Percentiles rank a stretch among this genome's conserved stretches.
Conservation (phyloP, 64 coral and sea anemone genomes). For the Acropora tenuis region DNA sequence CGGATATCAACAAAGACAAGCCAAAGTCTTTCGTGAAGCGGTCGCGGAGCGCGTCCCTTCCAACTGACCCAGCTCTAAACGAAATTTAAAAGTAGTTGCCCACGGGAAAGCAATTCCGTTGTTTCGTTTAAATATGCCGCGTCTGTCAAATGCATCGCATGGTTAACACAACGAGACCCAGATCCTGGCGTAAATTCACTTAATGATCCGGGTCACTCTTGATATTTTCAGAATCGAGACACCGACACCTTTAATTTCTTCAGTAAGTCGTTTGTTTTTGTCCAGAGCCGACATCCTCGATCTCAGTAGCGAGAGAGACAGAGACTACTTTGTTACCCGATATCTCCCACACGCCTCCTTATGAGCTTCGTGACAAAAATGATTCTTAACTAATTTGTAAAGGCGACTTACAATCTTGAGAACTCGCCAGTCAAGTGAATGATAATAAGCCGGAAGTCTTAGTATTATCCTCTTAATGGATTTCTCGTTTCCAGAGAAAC, state of each 20-base stretch:
- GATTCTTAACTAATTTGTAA: no score
- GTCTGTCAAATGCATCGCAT: not conserved
- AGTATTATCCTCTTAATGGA: not conserved
- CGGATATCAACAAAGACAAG: not conserved
- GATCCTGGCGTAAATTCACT: not conserved
- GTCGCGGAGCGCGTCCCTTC: slow-evolving; percentile 29
- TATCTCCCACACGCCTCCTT: no score
- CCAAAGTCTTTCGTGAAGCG: not conserved
- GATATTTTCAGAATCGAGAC: not conserved
- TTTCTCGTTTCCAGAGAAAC: no score
- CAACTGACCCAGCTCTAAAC: not conserved
- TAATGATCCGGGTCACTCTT: not conserved
- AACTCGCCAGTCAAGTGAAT: no score
- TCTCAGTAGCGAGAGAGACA: no score
- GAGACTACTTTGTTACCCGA: no score
- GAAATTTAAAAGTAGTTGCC: not conserved
- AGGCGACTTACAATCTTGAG: no score
- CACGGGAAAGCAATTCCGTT: not conserved
- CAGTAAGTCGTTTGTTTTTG: not conserved
- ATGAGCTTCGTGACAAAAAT: no score
- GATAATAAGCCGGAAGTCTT: not conserved
- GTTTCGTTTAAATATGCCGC: not conserved
- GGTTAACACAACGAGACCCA: not conserved
- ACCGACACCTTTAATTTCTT: not conserved
- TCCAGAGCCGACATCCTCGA: no score